phyloP scores from a whole-genome alignment of 2,888 invertebrate species.

The Melinopterus prodromus region DNA sequence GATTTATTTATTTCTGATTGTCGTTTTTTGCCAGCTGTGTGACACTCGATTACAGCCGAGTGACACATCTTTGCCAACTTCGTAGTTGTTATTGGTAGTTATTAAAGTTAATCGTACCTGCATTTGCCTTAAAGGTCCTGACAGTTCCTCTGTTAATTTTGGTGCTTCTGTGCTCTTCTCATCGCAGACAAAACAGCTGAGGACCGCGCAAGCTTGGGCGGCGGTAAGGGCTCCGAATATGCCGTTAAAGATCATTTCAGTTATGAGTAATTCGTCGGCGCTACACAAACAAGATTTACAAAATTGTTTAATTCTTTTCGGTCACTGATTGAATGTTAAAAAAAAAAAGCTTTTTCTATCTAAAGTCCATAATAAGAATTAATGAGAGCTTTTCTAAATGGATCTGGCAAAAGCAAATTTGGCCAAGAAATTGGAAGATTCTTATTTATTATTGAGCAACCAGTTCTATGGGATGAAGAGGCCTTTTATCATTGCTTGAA shows the following conservation, averaged over 20 bases:
- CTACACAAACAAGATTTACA: constrained; percentile 58
- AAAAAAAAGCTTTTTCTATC: not conserved
- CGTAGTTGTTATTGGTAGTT: not conserved
- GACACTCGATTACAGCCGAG: no score
- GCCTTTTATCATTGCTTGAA: no score
- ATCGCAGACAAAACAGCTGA: constrained; percentile 93
- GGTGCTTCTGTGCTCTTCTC: constrained; percentile 87
- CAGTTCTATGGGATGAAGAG: no score
- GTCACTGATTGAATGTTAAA: not conserved
- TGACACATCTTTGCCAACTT: no score
- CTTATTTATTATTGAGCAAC: no score
- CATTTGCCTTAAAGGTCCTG: constrained; percentile 89
- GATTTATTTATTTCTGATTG: no score
- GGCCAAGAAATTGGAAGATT: no score
- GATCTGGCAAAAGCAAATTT: no score
- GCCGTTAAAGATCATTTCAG: constrained; percentile 98
- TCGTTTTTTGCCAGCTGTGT: no score
- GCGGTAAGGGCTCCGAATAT: constrained; percentile 87
- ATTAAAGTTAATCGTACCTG: constrained; percentile 66
- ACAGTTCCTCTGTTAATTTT: constrained; percentile 82
- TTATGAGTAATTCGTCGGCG: constrained; percentile 94
- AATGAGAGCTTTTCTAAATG: no score
- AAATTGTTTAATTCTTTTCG: not conserved
- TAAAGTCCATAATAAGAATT: no score
- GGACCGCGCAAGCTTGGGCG: constrained; percentile 83